Conservation (phyloP, 2,888 invertebrate genomes). For the Portevinia maculata region DNA sequence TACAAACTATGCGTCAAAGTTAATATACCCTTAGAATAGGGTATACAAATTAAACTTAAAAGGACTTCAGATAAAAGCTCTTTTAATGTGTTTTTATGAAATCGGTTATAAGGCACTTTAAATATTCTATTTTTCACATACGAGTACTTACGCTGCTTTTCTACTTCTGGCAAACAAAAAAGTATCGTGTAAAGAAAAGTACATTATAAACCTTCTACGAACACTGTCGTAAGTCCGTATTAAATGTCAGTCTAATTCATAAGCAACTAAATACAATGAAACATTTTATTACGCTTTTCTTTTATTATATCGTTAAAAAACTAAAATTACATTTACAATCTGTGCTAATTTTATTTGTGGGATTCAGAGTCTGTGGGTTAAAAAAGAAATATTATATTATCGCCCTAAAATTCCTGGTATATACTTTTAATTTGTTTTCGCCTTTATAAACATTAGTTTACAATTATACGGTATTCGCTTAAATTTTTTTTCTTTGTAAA, state of each 20-base stretch:
- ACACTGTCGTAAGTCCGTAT: too few species aligned
- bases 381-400: conserved; percentile 6
- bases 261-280: not conserved
- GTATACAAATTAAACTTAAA: too few species aligned
- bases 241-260: not conserved
- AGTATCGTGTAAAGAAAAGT: too few species aligned
- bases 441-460: conserved; percentile 32
- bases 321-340: conserved; percentile 43
- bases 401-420: conserved; percentile 50
- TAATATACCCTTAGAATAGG: too few species aligned
- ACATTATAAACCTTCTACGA: too few species aligned
- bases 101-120: too few species aligned
- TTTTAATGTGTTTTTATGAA: too few species aligned
- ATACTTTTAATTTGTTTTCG: conserved; percentile 1
- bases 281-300: conserved; percentile 11
- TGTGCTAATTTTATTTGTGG: conserved; percentile 53
- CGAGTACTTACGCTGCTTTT: too few species aligned
- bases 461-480: conserved; percentile 20
- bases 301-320: conserved; percentile 47
- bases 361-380: conserved; percentile 29
- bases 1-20: too few species aligned
- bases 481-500: conserved; percentile 51
- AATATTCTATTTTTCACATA: too few species aligned
- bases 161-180: too few species aligned
- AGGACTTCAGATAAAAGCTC: too few species aligned